phyloP scores from a whole-genome alignment of 2,888 invertebrate species.

The Eurytoma adleriae region DNA sequence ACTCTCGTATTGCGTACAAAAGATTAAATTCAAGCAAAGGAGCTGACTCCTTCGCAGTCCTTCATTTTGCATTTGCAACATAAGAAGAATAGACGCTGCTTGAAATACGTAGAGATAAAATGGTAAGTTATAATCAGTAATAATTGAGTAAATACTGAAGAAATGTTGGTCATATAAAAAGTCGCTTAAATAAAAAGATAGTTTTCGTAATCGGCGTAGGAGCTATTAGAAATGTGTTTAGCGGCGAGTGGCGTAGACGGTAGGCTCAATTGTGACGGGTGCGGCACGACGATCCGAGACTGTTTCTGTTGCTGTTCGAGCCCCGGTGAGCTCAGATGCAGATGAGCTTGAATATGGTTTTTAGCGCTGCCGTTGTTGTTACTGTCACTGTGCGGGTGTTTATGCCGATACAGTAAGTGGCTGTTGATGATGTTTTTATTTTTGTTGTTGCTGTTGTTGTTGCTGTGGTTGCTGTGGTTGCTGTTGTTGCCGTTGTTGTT shows the following conservation, averaged over 20 bases:
- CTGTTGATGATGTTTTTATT: conserved; percentile 45
- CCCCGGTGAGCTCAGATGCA: conserved; percentile 61
- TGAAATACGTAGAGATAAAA: not conserved
- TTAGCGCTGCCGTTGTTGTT: conserved; percentile 59
- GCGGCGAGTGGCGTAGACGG: conserved; percentile 72
- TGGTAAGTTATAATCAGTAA: not conserved
- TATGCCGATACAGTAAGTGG: not conserved
- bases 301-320: conserved; percentile 59
- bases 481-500: conserved; percentile 64
- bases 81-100: no score
- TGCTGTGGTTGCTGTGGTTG: conserved; percentile 73
- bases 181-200: conserved; percentile 80
- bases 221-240: conserved; percentile 70
- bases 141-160: conserved; percentile 29
- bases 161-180: not conserved
- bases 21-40: conserved; percentile 13
- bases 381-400: conserved; percentile 20
- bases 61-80: not conserved
- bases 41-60: no score
- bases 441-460: conserved; percentile 67
- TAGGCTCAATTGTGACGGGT: conserved; percentile 67
- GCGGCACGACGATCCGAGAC: conserved; percentile 62
- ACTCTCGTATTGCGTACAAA: conserved; percentile 68
- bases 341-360: conserved; percentile 62
- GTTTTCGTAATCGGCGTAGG: conserved; percentile 82